A percentile compares a stretch with the other conserved stretches of the same genome.
Conservation (phyloP, 1,140 invertebrate species). For the Tetramorium alpestre region DNA sequence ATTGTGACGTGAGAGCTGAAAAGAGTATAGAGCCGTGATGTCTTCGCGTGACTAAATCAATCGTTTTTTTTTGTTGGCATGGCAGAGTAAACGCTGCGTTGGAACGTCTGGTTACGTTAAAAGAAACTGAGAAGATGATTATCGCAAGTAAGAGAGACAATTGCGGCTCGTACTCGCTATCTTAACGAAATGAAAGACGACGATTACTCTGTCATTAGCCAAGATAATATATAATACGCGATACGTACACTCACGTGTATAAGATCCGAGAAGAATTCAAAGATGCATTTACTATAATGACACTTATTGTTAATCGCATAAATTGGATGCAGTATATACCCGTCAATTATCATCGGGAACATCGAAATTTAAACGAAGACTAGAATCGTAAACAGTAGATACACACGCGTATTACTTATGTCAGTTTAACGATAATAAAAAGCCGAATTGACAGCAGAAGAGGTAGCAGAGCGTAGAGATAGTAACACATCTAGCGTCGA, state of each 20-base stretch:
- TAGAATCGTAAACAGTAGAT: background rate
- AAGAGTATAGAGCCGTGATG: background rate
- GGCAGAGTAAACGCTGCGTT: background rate
- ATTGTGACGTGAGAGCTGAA: background rate
- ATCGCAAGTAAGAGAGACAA: background rate
- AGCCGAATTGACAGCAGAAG: background rate
- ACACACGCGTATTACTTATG: background rate
- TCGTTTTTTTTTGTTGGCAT: background rate
- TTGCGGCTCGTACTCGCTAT: background rate
- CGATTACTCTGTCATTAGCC: too few species aligned
- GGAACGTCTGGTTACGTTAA: background rate
- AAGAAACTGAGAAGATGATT: background rate
- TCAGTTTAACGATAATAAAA: constrained; percentile 12
- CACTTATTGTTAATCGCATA: too few species aligned
- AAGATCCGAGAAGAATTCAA: background rate
- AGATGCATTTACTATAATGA: background rate
- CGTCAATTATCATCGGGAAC: background rate
- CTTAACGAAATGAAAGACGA: background rate
- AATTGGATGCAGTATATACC: too few species aligned
- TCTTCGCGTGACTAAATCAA: background rate
- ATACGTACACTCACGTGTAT: background rate
- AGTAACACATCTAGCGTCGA: constrained; percentile 43
- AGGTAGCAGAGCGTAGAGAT: constrained; percentile 18
- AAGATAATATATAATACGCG: background rate
- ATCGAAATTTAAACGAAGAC: background rate